Conservation (phyloP, 2,888 invertebrate species). For the Cryptophagus acutangulus region DNA sequence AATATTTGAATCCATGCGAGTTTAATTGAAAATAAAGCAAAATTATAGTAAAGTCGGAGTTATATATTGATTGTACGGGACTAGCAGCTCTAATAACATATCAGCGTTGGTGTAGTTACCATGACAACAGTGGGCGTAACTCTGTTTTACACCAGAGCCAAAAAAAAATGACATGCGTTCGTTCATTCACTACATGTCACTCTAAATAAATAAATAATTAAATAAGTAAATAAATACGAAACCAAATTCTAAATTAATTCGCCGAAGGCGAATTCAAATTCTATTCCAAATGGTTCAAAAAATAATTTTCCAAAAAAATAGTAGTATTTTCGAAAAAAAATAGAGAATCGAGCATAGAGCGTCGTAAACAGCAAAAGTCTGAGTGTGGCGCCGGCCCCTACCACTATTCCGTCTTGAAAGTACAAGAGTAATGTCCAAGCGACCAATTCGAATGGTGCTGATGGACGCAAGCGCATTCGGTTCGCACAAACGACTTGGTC, state of each 20-base stretch:
- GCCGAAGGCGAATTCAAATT: slow-evolving; percentile 10
- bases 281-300: slow-evolving; percentile 7
- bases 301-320: slow-evolving; percentile 9
- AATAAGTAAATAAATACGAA: background rate
- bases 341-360: slow-evolving; percentile 23
- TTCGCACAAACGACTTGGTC: slow-evolving; percentile 30
- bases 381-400: slow-evolving; percentile 44
- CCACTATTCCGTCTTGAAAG: slow-evolving; percentile 39
- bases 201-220: background rate
- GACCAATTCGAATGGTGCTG: slow-evolving; percentile 34
- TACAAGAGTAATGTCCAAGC: slow-evolving; percentile 46
- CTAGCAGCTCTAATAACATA: slow-evolving; percentile 32
- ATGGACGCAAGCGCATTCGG: slow-evolving; percentile 20
- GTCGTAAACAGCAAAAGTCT: slow-evolving; percentile 43
- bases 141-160: slow-evolving; percentile 26
- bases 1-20: too few relatives aligned
- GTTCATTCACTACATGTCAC: slow-evolving; percentile 8
- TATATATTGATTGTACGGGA: slow-evolving; percentile 33
- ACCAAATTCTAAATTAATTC: slow-evolving; percentile 5
- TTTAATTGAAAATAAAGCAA: too few relatives aligned
- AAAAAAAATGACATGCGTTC: slow-evolving; percentile 26
- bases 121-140: slow-evolving; percentile 40
- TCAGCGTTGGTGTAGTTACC: slow-evolving; percentile 38
- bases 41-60: slow-evolving; percentile 13
- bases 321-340: slow-evolving; percentile 13